These are phyloP conservation scores for Ataeniobius toweri DNA, from an alignment of 2,797 vertebrate species.

Conservation along the genomic window DNA sequence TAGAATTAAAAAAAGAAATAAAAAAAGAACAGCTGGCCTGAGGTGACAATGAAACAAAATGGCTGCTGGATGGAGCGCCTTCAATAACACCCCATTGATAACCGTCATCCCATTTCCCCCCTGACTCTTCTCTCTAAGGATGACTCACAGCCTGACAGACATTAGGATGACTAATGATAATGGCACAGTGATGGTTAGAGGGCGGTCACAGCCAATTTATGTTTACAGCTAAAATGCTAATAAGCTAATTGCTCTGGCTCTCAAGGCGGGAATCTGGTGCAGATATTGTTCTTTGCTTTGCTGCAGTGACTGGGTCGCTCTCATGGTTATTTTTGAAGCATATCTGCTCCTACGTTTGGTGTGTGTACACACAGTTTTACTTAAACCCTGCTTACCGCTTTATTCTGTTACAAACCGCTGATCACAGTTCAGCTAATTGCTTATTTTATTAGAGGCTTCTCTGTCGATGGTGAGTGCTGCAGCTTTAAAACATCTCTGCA, in stretches of 20 bases:
- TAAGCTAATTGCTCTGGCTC: conserved; percentile 78
- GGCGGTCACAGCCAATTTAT: conserved; percentile 78
- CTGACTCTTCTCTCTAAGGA: conserved; percentile 32
- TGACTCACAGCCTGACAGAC: conserved; percentile 69
- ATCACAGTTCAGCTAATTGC: conserved; percentile 49
- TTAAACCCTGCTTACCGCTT: conserved; percentile 53
- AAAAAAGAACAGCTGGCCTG: conserved; percentile 69
- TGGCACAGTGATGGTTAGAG: conserved; percentile 66
- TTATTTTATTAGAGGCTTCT: conserved; percentile 31
- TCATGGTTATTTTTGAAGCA: conserved; percentile 53
- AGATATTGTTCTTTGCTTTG: conserved; percentile 60
- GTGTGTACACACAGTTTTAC: conserved; percentile 63
- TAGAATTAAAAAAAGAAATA: conserved; percentile 4
- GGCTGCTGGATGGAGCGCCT: conserved; percentile 72
- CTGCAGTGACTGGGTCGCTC: conserved; percentile 60
- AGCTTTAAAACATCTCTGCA: conserved; percentile 50
- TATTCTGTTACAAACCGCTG: conserved; percentile 53
- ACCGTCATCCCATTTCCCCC: conserved; percentile 24
- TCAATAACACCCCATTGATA: conserved; percentile 58
- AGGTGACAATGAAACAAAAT: conserved; percentile 75
- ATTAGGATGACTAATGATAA: conserved; percentile 68
- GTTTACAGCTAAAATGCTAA: conserved; percentile 82
- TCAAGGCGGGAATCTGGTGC: conserved; percentile 57
- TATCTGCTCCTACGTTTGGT: conserved; percentile 56
- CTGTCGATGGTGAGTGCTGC: conserved; percentile 29